phyloP scores from a whole-genome alignment of 2,888 invertebrate species.

The Drosophila bunnanda region DNA sequence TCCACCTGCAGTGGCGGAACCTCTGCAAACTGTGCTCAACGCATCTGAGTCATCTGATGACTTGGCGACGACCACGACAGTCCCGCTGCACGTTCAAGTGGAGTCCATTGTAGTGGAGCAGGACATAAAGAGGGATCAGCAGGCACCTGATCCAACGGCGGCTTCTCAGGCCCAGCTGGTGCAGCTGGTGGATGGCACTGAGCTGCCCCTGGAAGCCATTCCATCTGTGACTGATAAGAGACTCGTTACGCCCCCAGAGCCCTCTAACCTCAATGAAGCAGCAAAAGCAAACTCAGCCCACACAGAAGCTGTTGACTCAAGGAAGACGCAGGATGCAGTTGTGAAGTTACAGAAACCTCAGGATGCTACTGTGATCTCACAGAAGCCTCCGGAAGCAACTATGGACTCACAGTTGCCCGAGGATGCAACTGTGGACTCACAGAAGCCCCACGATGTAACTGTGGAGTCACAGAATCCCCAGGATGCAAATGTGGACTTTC shows the following conservation, averaged over 20 bases:
- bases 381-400: slow-evolving; percentile 14
- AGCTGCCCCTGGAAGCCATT: slow-evolving; percentile 82
- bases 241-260: neutral
- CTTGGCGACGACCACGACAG: slow-evolving; percentile 61
- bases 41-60: slow-evolving; percentile 64
- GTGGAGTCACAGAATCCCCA: slow-evolving; percentile 1
- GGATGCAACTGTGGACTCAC: slow-evolving; percentile 16
- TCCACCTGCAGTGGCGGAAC: slow-evolving; percentile 1
- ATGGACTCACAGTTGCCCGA: neutral
- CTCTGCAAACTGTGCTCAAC: slow-evolving; percentile 42
- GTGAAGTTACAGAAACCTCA: neutral
- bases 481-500: slow-evolving; percentile 12
- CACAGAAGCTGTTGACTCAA: slow-evolving; percentile 9
- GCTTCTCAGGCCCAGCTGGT: slow-evolving; percentile 50
- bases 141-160: slow-evolving; percentile 37
- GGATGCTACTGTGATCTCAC: slow-evolving; percentile 20
- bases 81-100: slow-evolving; percentile 79
- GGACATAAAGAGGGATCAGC: slow-evolving; percentile 61
- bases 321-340: slow-evolving; percentile 17
- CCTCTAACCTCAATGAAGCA: neutral
- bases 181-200: slow-evolving; percentile 89
- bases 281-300: neutral
- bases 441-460: slow-evolving; percentile 17
- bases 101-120: slow-evolving; percentile 57
- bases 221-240: slow-evolving; percentile 39